These are phyloP conservation scores for Ferrisia virgata DNA, from an alignment of 2,888 invertebrate species.

Conservation along the genomic window DNA sequence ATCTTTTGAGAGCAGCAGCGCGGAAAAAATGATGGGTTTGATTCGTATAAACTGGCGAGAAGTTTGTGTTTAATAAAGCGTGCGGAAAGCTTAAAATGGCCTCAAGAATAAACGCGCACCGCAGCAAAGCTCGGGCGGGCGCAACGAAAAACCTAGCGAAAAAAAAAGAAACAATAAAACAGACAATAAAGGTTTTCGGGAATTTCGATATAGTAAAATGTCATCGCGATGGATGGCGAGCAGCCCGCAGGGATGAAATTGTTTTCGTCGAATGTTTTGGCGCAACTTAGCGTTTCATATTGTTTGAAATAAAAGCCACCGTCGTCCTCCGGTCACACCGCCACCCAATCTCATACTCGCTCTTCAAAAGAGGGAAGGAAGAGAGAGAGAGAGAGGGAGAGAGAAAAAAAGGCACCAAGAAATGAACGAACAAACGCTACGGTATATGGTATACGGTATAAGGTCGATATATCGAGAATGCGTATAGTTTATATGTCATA, in stretches of 20 bases:
- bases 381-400: not conserved
- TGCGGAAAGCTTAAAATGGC: conserved; percentile 33
- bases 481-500: conserved; percentile 15
- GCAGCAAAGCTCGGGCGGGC: not conserved
- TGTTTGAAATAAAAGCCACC: not conserved
- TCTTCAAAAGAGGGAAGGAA: not conserved
- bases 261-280: conserved; percentile 21
- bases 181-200: conserved; percentile 36
- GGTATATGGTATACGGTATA: not conserved
- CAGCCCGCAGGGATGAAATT: not conserved
- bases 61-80: conserved; percentile 36
- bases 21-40: conserved; percentile 42
- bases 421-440: not conserved
- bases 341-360: too few relatives aligned
- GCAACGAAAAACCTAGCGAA: not conserved
- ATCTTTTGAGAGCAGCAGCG: conserved; percentile 23
- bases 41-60: conserved; percentile 24
- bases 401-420: not conserved
- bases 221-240: not conserved
- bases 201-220: conserved; percentile 21
- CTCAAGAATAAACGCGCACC: conserved; percentile 30
- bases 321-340: too few relatives aligned
- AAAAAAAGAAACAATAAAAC: conserved; percentile 35
- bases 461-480: conserved; percentile 25
- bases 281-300: conserved; percentile 31